Base-by-base conservation (phyloP, 2,888 invertebrate genomes). In the Sarcophaga caerulescens region DNA sequence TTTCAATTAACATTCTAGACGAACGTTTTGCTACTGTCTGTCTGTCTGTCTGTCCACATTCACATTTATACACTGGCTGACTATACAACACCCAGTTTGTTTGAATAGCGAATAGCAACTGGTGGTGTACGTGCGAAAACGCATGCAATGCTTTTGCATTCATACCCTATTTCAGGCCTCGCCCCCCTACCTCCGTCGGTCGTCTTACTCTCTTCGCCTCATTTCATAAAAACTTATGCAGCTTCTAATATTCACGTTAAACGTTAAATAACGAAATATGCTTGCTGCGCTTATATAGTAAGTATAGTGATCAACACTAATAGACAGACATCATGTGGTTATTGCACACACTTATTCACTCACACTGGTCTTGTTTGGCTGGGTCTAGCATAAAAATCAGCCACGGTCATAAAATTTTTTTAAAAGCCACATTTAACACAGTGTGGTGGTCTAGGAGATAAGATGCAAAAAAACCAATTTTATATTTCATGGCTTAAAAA, bases 111-210 rank as follows among this genome's bases (percentile, higher is more conserved):
- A 69, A 74, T 63, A 80, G 71, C 81, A 85, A 84, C 81, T 84
- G 92, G 92, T 91, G 91, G 92, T 91, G 91, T 92, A 92, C 92
- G 92, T 92, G 92, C 92, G 88, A 92, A 92, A 91, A 91, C 90
- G 90, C 92, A 92, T 92, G 93, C 92, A 91, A 88, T 81, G 5
- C 52, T 87, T 88, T 85, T 86, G 81, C 84, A 78, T 69, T 78
- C 73, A 81, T 84, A 80, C 81, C 19, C 66, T 45, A 84, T 12
- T 52, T 78, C 78, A 47, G 65, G 2, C 17, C 12, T 52, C 45
- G 44, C 25, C 65, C 14, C 23, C 65, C 23, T 69, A 12, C 70
- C 59, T 44, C 52, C 5, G 17, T 19, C 63, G 44, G 35, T 74
- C 2, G 35, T 2, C 10, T 35, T 2, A 6, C 35, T 35, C 35